Conservation (phyloP, 2,888 invertebrate genomes). For the Volucella zonaria region DNA sequence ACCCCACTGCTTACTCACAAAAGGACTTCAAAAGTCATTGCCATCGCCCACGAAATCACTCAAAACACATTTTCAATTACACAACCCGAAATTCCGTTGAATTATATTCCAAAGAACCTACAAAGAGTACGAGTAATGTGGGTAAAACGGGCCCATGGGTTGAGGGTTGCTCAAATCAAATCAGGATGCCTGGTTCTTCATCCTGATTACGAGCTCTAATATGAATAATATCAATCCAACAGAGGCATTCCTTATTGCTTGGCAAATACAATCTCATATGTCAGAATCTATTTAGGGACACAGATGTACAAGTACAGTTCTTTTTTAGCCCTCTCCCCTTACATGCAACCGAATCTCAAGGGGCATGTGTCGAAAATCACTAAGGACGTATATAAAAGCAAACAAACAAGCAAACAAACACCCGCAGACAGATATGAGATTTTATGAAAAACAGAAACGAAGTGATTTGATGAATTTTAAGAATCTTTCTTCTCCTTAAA, state of each 20-base stretch:
- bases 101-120: constrained; percentile 30
- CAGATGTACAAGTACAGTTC: constrained; percentile 14
- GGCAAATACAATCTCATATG: constrained; percentile 59
- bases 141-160: background rate
- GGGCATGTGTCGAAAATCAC: constrained; percentile 63
- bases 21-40: constrained; percentile 59
- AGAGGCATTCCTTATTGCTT: constrained; percentile 35
- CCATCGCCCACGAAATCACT: constrained; percentile 35
- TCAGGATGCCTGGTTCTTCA: constrained; percentile 30
- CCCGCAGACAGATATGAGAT: constrained; percentile 1
- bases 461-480: constrained; percentile 63
- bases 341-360: constrained; percentile 29
- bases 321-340: background rate
- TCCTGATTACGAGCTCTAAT: constrained; percentile 68
- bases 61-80: constrained; percentile 67
- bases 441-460: constrained; percentile 42
- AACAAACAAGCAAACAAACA: background rate
- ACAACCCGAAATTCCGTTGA: constrained; percentile 57
- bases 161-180: background rate
- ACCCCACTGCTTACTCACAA: background rate
- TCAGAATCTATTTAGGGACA: constrained; percentile 65
- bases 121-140: background rate
- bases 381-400: background rate
- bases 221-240: constrained; percentile 67
- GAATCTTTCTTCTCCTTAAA: constrained; percentile 14